phyloP scores from a whole-genome alignment of 2,888 invertebrate genomes.

The Poecilobothrus nobilitatus region DNA sequence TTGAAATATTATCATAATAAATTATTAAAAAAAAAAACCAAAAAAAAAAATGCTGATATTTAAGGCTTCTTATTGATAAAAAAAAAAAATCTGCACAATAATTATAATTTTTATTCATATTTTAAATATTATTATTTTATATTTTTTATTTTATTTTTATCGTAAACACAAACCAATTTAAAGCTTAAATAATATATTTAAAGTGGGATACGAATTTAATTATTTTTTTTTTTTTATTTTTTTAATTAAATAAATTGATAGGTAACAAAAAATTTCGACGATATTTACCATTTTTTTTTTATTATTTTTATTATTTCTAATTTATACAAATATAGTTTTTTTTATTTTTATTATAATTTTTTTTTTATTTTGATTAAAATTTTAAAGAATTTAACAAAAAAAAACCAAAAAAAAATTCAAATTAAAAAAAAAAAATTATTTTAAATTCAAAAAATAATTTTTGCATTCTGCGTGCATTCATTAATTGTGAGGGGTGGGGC shows the following conservation, averaged over 20 bases:
- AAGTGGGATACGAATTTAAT: too few relatives aligned
- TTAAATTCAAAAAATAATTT: constrained; percentile 9
- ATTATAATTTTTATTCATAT: constrained; percentile 13
- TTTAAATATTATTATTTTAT: constrained; percentile 2
- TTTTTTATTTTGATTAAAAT: not conserved
- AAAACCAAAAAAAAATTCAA: not conserved
- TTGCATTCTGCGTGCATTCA: constrained; percentile 43
- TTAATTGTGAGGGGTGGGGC: constrained; percentile 44
- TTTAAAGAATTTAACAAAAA: not conserved
- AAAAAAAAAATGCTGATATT: constrained; percentile 3
- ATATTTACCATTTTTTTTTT: constrained; percentile 34
- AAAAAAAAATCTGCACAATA: constrained; percentile 5
- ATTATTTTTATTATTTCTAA: not conserved
- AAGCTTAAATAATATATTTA: constrained; percentile 14
- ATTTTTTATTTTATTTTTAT: constrained; percentile 16
- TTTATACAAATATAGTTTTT: not conserved
- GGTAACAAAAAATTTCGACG: constrained; percentile 36
- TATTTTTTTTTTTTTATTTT: too few relatives aligned
- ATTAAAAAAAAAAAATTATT: not conserved
- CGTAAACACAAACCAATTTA: constrained; percentile 21
- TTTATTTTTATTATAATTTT: not conserved
- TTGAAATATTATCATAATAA: not conserved
- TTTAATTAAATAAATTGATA: constrained; percentile 18
- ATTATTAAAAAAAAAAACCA: not conserved
- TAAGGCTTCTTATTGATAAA: constrained; percentile 8